Evolutionary conservation across 2,888 invertebrate species (phyloP), one percentile per base, ranked within the genome.

Genomic region (Cheilosia scutellata): DNA sequence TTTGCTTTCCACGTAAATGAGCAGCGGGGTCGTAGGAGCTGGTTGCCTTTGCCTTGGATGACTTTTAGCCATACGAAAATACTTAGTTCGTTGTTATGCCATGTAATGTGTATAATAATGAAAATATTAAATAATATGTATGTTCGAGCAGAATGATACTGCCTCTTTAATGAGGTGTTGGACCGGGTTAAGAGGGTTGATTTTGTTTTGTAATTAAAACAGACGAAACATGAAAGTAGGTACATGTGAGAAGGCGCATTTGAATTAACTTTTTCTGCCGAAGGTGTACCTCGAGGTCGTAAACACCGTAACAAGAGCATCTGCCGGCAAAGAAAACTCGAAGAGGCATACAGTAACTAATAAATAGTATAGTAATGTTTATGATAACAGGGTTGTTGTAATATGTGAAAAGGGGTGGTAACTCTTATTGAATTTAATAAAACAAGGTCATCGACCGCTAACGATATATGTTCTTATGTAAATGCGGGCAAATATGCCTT

Each of bases 81-180:
- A 60, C 25, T 25, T 49, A 42, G 51, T 55, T 53, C 60, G 33
- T 27, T 44, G 44, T 63, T 25, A 63, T 74, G n/a, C n/a, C 20
- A 49, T 31, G 53, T 55, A 74, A 55, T 74, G 44, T 44, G 44
- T 44, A 5, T 44, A 44, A 44, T 63, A 53, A 55, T 47, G 60
- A 74, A 49, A 49, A 74, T 63, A 55, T 74, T 55, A 63, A 72
- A 53, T 63, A 74, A 53, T 33, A 51, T 44, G 53, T 42, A 9
- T 55, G 53, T 31, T 7, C 31, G 20, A n/a, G 20, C 31, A 25
- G 1, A 27, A 20, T 20, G 60, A 27, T 40, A 49, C 16, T 71
- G 37, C 25, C 25, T 27, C 33, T 74, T 44, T 44, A 63, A 55
- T 55, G 44, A 37, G 63, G 42, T 63, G 7, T 31, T 55, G 44